phyloP scores from a whole-genome alignment of 2,888 invertebrate species.

The Acrobasis suavella region DNA sequence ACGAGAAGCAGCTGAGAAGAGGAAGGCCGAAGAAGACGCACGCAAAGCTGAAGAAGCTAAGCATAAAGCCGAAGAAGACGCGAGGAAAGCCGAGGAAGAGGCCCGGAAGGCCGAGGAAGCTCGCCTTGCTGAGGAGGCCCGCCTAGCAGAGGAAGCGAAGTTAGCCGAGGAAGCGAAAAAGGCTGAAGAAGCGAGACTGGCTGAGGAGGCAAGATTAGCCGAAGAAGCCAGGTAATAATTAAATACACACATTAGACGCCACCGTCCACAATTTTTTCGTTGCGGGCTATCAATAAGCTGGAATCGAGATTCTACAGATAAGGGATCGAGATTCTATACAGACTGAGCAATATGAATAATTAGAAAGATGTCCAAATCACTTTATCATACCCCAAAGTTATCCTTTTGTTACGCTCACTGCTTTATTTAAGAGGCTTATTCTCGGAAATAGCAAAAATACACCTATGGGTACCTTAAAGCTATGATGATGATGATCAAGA shows the following conservation, averaged over 20 bases:
- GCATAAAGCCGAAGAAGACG: constrained; percentile 76
- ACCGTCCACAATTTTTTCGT: too few relatives aligned
- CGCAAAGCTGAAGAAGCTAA: constrained; percentile 77
- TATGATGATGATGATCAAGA: too few relatives aligned
- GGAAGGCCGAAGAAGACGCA: constrained; percentile 81
- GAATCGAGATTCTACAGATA: too few relatives aligned
- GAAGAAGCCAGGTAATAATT: constrained; percentile 5
- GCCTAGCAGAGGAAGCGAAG: constrained; percentile 67
- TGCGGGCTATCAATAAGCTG: too few relatives aligned
- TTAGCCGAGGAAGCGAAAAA: constrained; percentile 63
- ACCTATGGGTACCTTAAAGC: too few relatives aligned
- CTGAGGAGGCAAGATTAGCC: constrained; percentile 57
- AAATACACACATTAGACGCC: background rate
- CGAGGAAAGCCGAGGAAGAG: constrained; percentile 74
- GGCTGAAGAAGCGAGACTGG: constrained; percentile 65
- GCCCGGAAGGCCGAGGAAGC: constrained; percentile 72
- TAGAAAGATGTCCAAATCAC: too few relatives aligned
- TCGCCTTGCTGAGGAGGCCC: constrained; percentile 67
- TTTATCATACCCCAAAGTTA: too few relatives aligned
- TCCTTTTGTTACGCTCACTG: too few relatives aligned
- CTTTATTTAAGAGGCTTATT: too few relatives aligned
- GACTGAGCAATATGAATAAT: too few relatives aligned
- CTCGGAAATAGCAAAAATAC: too few relatives aligned
- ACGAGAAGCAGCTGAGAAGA: constrained; percentile 72
- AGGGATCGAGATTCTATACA: too few relatives aligned